Base-by-base conservation (phyloP, 2,888 invertebrate genomes). In the Microctonus brassicae region DNA sequence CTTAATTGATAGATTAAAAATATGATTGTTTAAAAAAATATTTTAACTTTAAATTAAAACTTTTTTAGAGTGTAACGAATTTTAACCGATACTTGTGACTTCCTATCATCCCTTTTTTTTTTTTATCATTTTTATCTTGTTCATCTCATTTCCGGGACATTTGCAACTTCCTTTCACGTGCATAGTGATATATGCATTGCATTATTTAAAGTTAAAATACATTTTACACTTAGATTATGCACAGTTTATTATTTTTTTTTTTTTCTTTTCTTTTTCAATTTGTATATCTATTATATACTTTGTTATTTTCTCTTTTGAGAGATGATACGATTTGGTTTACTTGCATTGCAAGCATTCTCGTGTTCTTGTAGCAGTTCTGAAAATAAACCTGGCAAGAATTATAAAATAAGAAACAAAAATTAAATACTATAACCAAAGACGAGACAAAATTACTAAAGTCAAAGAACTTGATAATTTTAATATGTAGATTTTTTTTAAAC, bases 331-430 rank as follows among this genome's bases (percentile, higher is more conserved):
- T 57, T 64, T 63, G 20, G 26, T 63, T 57, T 58, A 42, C 64
- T 70, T 65, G 60, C 65, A 65, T 70, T 70, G 24, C 58, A 52
- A 34, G 36, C 69, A 69, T 70, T 65, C 60, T 39, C 34, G 9
- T 34, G 52, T 47, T 58, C n/a, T 29, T 53, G n/a, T n/a, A n/a
- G 10, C 20, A 42, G 26, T 13, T 58, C 70, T 42, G 55, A 33
- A 70, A 70, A 70, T 70, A 70, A 64, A 70, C 52, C 65, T 47
- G n/a, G 13, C 24, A 47, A 60, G 47, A 52, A 58, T 57, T 20
- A 42, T 26, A 63, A 52, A 65, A 65, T 29, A 34, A 42, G 55
- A 26, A 47, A 29, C 24, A 0, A n/a, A 34, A 57, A 55, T 29
- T 33, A 42, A 63, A 33, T 33, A 47, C 42, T n/a, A n/a, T n/a